Evolutionary conservation across 2,888 invertebrate genomes (phyloP).

Genomic region (Lydus trimaculatus): DNA sequence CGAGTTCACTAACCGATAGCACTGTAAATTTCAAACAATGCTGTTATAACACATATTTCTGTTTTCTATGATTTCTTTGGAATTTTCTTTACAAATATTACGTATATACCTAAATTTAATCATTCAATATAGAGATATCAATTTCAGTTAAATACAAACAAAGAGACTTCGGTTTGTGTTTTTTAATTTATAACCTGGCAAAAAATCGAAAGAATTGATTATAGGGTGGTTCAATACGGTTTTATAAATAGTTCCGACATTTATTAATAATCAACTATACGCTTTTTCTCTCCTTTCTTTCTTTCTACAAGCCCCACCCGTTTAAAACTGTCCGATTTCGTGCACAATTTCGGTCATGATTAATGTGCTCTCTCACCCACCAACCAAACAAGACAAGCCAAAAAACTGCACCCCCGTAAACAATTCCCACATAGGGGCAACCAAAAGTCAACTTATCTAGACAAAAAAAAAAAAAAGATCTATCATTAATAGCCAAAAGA

Average conservation of each 20-base stretch:
- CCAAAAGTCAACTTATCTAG: slow-evolving; percentile 43
- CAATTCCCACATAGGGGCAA: slow-evolving; percentile 43
- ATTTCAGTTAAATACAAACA: not conserved
- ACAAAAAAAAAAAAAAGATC: slow-evolving; percentile 33
- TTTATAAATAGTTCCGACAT: not conserved
- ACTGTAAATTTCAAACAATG: slow-evolving; percentile 8
- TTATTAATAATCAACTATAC: slow-evolving; percentile 12
- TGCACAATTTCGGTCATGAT: slow-evolving; percentile 37
- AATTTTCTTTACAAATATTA: not conserved
- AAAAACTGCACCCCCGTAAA: slow-evolving; percentile 37
- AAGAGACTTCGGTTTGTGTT: too few relatives aligned
- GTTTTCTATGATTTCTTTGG: not conserved
- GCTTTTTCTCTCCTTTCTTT: not conserved
- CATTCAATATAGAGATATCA: not conserved
- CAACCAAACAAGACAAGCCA: not conserved
- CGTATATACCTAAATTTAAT: not conserved
- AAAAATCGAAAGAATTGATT: not conserved
- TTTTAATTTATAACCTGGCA: not conserved
- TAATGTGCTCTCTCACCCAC: slow-evolving; percentile 39
- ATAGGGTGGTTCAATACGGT: not conserved
- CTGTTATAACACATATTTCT: slow-evolving; percentile 12
- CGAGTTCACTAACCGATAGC: slow-evolving; percentile 34
- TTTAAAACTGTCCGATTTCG: slow-evolving; percentile 13
- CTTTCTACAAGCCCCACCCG: slow-evolving; percentile 3
- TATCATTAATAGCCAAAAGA: slow-evolving; percentile 41